phyloP scores from a whole-genome alignment of 2,888 invertebrate genomes.

The Agrilus mali region DNA sequence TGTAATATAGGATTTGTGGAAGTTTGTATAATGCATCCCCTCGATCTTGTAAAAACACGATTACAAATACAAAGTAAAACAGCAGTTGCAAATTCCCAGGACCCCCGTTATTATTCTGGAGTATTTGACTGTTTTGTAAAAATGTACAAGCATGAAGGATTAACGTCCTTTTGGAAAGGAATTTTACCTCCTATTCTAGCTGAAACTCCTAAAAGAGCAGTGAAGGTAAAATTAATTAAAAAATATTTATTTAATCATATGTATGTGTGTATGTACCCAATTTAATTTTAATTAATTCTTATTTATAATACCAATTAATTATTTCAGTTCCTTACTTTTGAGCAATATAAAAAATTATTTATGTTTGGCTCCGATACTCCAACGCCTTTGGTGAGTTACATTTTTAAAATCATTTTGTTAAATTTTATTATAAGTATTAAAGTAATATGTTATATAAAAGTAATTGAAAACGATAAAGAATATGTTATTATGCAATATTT shows the following conservation, averaged over 20 bases:
- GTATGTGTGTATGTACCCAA: no score
- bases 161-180: slow-evolving; percentile 83
- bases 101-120: slow-evolving; percentile 54
- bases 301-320: slow-evolving; percentile 10
- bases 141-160: slow-evolving; percentile 78
- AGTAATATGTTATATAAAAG: no score
- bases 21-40: slow-evolving; percentile 92
- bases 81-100: slow-evolving; percentile 25
- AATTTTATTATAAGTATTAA: background rate
- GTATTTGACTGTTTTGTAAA: slow-evolving; percentile 78
- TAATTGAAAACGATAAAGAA: no score
- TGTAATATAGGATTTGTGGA: slow-evolving; percentile 82
- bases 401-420: background rate
- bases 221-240: slow-evolving; percentile 45
- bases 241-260: background rate
- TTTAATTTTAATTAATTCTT: slow-evolving; percentile 5
- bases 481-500: no score
- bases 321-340: slow-evolving; percentile 75
- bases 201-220: slow-evolving; percentile 89
- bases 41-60: slow-evolving; percentile 87
- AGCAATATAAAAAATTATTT: slow-evolving; percentile 81
- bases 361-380: slow-evolving; percentile 63
- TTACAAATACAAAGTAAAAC: slow-evolving; percentile 57
- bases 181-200: slow-evolving; percentile 86
- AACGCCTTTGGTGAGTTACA: slow-evolving; percentile 56